Evolutionary conservation across 2,113 vertebrate genomes (phyloP).

Genomic region (Syngnathus floridae): DNA sequence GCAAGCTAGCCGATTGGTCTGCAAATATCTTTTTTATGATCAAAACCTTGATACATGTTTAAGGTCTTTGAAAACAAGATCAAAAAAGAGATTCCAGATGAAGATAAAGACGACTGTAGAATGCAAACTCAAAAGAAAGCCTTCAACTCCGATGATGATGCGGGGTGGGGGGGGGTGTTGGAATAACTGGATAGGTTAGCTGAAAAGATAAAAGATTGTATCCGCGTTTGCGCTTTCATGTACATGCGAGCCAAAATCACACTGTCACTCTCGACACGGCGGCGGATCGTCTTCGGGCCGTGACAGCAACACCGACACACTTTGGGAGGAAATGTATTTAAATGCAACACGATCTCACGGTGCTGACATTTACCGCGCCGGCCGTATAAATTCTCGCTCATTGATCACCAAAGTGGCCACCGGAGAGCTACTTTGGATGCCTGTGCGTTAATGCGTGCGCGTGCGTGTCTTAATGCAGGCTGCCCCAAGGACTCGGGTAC

Average conservation of each 20-base stretch:
- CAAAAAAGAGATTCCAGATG: not conserved
- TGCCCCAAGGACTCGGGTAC: constrained; percentile 58
- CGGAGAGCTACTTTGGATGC: constrained; percentile 59
- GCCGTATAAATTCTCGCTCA: constrained; percentile 55
- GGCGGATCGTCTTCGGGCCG: not conserved
- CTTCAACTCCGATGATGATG: not conserved
- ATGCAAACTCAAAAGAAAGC: not conserved
- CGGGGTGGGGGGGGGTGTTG: no score
- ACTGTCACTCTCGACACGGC: not conserved
- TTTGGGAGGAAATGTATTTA: constrained; percentile 15
- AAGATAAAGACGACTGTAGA: not conserved
- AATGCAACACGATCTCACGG: constrained; percentile 33
- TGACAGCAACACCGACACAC: constrained; percentile 7
- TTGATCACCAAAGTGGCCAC: constrained; percentile 70
- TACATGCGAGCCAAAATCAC: constrained; percentile 14
- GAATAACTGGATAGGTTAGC: not conserved
- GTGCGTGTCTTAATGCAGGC: constrained; percentile 55
- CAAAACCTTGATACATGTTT: constrained; percentile 47
- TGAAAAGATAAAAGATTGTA: not conserved
- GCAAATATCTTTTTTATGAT: constrained; percentile 82
- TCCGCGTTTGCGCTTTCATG: constrained; percentile 20
- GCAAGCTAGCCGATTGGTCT: constrained; percentile 79
- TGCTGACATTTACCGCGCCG: constrained; percentile 38
- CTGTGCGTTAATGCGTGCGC: constrained; percentile 13
- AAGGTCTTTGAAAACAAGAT: not conserved